Evolutionary conservation across 2,113 vertebrate species (phyloP), one percentile per base, ranked within the genome.

Genomic region (Corydoras maculifer): DNA sequence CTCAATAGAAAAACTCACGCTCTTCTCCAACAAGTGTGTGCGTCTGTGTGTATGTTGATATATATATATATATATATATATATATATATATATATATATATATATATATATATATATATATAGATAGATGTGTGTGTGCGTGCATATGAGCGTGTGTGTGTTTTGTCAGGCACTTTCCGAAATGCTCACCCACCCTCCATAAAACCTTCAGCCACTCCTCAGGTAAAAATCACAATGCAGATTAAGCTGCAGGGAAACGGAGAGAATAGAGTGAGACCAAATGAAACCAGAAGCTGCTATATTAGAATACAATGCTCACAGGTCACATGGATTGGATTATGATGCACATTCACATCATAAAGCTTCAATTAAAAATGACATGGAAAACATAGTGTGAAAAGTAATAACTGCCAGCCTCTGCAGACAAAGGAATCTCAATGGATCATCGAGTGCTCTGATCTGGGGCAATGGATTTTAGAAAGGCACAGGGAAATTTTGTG

Each of bases 81-180:
- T 25, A 25, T 25, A 25, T 25, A 25, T 25, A 25, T 25, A 25
- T 25, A 25, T 25, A 32, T 65, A 25, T 25, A 25, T 1, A 25
- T n/a, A 25, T 25, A 25, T 25, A 25, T 25, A 25, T 25, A 25
- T 25, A 25, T 25, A 25, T 25, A 32, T 65, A 25, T 25, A 25
- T 1, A 25, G n/a, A n/a, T n/a, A n/a, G n/a, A n/a, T n/a, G n/a
- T n/a, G n/a, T 92, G 90, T 87, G 18, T 25, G 18, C 2, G 18
- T 25, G 18, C 18, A 25, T 25, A 25, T 25, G 18, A 25, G 18
- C 18, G 88, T 91, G 91, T 91, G 58, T 84, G 90, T 92, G 92
- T 91, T 91, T 92, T 92, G 93, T 97, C 93, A 97, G 95, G 94
- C 95, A 97, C 94, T 97, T 98, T 94, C 95, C 92, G 91, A 95